Evolutionary conservation across 2,797 vertebrate genomes (phyloP), one percentile per base, ranked within the genome.

Genomic region (Anguilla marmorata): DNA sequence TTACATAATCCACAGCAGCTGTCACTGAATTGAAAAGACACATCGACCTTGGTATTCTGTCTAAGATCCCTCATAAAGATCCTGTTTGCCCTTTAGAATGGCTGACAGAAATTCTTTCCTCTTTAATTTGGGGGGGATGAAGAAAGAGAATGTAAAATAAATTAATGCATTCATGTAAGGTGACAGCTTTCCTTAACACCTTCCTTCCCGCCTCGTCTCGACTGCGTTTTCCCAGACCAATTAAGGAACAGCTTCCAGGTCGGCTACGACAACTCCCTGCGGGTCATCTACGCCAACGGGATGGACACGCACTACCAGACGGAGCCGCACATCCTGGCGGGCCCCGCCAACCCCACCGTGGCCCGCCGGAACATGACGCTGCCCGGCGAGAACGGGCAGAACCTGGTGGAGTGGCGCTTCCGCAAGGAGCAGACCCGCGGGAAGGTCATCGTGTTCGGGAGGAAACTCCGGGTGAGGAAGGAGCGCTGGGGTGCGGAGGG

Each of bases 371-470:
- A 99, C 93, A 99, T 99, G 98, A 98, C 98, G 0, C 97, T 99
- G 0, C 99, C 99, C 0, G 98, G 98, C 30, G 98, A 99, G 89
- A 99, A 98, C 0, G 98, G 98, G 0, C 98, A 99, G 89, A 99
- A 99, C 91, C 91, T 99, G 94, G 99, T 99, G 91, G 99, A 99
- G 87, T 99, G 99, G 99, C 94, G 99, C 82, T 99, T 99, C 95
- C 95, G 98, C 54, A 99, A 99, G 90, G 99, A 99, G 90, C 98
- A 99, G 92, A 95, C 96, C 6, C 94, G 97, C 63, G 99, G 99
- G 54, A 99, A 98, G 91, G 96, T 99, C 92, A 98, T 97, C 0
- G 98, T 99, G 69, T 99, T 98, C 24, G 99, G 98, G 50, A 96
- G 98, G 56, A 99, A 99, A 90, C 97, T 99, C 60, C 95, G 99